Evolutionary conservation across 2,113 vertebrate species (phyloP).

Genomic region (Laterallus jamaicensis): DNA sequence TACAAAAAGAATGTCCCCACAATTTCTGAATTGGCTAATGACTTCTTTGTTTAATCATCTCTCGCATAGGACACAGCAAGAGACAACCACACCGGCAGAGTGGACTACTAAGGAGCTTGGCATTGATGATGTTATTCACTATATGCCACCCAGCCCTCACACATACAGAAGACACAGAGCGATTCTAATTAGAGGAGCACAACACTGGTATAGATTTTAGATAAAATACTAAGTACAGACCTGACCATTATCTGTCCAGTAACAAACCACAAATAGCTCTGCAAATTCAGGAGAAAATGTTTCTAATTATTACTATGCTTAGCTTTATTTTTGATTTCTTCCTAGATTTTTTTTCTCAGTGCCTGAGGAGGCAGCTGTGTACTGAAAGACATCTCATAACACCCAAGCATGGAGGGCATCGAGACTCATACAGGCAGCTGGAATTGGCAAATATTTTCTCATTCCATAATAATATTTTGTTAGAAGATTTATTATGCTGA

Average conservation of each 20-base stretch:
- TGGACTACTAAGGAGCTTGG: neutral
- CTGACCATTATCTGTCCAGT: neutral
- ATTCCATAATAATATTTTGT: neutral
- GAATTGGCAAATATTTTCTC: neutral
- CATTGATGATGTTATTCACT: neutral
- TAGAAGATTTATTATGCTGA: neutral
- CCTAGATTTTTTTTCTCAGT: neutral
- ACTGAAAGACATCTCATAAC: neutral
- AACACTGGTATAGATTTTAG: neutral
- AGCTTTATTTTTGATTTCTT: neutral
- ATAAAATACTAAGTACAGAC: neutral
- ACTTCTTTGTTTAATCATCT: neutral
- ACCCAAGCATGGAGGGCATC: fast-evolving
- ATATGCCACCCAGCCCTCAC: fast-evolving
- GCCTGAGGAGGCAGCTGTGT: neutral
- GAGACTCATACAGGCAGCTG: neutral
- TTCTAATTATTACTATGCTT: neutral
- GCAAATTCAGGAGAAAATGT: neutral
- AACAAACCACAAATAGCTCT: neutral
- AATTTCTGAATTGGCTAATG: neutral
- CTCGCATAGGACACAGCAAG: neutral
- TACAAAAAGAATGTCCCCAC: neutral
- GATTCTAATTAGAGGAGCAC: neutral
- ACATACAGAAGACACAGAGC: neutral
- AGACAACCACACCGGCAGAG: neutral